A percentile compares a stretch with the other conserved stretches of the same genome.
These are phyloP conservation scores for Xerus rutilus DNA, from an alignment of 2,797 vertebrate genomes.

Conservation along the genomic window DNA sequence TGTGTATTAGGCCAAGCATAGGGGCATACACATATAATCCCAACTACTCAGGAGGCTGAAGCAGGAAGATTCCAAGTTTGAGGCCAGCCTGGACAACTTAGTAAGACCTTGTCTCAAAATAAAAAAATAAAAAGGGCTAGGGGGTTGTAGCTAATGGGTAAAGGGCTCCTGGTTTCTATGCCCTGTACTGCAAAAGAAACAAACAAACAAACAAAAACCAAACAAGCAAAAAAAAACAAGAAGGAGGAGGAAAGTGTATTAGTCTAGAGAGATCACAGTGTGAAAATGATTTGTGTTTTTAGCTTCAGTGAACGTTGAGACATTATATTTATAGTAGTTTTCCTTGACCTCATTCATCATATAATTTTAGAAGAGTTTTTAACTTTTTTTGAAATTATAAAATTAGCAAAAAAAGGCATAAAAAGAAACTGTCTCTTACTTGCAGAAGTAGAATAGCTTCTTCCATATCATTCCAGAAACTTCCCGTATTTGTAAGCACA, in stretches of 20 bases:
- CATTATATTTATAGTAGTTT: constrained; percentile 46
- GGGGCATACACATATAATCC: no score
- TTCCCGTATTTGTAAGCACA: not conserved
- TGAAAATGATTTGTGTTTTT: constrained; percentile 49
- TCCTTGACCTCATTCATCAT: constrained; percentile 13
- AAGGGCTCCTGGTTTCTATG: no score
- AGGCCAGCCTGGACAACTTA: no score
- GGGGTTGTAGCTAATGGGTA: no score
- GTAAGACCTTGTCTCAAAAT: no score
- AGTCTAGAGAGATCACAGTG: not conserved
- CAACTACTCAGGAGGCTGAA: no score
- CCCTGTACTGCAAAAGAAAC: no score
- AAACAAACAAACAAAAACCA: no score
- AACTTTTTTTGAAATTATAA: constrained; percentile 44
- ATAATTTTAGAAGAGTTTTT: constrained; percentile 42
- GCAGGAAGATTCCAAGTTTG: no score
- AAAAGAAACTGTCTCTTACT: not conserved
- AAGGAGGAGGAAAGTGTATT: no score
- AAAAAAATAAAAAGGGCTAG: no score
- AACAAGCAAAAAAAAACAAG: no score
- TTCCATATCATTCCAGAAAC: constrained; percentile 44
- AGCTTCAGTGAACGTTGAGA: constrained; percentile 10
- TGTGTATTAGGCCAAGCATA: not conserved
- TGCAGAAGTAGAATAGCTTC: constrained; percentile 29
- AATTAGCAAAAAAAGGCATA: constrained; percentile 1